These are phyloP conservation scores for Protomyctophum bolini DNA, from an alignment of 2,113 vertebrate genomes.

Conservation along the genomic window DNA sequence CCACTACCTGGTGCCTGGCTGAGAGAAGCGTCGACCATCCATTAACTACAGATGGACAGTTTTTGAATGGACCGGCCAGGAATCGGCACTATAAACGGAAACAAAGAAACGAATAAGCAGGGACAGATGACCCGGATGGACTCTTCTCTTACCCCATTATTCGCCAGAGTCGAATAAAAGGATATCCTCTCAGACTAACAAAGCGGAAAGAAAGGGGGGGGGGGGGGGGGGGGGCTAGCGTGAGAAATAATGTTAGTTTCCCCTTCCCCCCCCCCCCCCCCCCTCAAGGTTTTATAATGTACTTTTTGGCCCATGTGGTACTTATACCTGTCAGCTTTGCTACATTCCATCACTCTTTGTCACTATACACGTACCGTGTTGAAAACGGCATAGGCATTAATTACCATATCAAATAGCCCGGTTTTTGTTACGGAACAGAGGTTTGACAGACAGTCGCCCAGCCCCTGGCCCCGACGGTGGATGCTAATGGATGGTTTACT, in stretches of 20 bases:
- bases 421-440: no score
- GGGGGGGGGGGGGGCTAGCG: no score
- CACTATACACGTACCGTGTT: conserved; percentile 9
- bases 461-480: conserved; percentile 14
- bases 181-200: conserved; percentile 18
- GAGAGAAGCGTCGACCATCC: conserved; percentile 76
- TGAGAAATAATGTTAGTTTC: conserved; percentile 6
- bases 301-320: conserved; percentile 28
- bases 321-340: conserved; percentile 44
- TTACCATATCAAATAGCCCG: background rate
- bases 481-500: conserved; percentile 3
- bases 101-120: background rate
- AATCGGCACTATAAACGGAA: conserved; percentile 14
- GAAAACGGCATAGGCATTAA: conserved; percentile 7
- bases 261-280: no score
- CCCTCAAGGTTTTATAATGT: conserved; percentile 47
- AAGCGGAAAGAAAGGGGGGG: conserved; percentile 19
- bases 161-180: conserved; percentile 14
- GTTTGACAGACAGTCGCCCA: no score
- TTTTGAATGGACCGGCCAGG: conserved; percentile 21
- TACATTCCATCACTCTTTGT: conserved; percentile 31
- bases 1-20: conserved; percentile 81
- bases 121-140: conserved; percentile 22
- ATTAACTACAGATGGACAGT: conserved; percentile 55
- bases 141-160: conserved; percentile 15